phyloP scores from a whole-genome alignment of 1,140 invertebrate species.

The Drosophila gunungcola region DNA sequence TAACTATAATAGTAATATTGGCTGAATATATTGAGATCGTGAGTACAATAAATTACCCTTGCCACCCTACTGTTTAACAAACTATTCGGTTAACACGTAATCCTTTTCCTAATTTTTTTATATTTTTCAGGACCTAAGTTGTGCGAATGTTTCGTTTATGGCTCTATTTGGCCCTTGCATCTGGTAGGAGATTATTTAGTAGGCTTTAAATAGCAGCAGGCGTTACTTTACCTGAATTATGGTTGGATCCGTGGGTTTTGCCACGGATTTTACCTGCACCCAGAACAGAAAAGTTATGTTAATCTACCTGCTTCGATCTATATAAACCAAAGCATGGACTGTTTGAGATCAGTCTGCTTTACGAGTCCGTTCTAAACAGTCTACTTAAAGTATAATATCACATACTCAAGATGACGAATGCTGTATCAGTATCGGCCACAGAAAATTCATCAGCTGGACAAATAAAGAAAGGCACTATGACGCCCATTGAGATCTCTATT shows the following conservation, averaged over 20 bases:
- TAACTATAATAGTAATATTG: too few species aligned
- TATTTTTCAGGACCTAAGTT: background rate
- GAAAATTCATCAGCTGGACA: background rate
- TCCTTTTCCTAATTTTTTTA: too few species aligned
- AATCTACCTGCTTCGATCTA: background rate
- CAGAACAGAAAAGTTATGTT: background rate
- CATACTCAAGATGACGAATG: background rate
- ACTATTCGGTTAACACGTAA: too few species aligned
- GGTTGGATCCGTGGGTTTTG: background rate
- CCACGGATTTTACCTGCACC: background rate
- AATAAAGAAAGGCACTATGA: background rate
- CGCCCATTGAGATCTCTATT: constrained; percentile 4
- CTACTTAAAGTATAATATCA: too few species aligned
- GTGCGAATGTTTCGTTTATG: background rate
- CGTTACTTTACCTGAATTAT: background rate
- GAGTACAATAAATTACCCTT: too few species aligned
- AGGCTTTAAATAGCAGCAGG: background rate
- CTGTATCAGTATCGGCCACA: background rate
- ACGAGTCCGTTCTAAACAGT: background rate
- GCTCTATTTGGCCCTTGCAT: background rate
- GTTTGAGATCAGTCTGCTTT: background rate
- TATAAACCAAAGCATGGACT: background rate
- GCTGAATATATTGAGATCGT: too few species aligned
- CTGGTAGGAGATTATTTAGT: constrained; percentile 1
- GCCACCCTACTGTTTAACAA: too few species aligned